A percentile compares a stretch with the other conserved stretches of the same genome.
Conservation (phyloP, 2,888 invertebrate genomes). For the Operophtera brumata region DNA sequence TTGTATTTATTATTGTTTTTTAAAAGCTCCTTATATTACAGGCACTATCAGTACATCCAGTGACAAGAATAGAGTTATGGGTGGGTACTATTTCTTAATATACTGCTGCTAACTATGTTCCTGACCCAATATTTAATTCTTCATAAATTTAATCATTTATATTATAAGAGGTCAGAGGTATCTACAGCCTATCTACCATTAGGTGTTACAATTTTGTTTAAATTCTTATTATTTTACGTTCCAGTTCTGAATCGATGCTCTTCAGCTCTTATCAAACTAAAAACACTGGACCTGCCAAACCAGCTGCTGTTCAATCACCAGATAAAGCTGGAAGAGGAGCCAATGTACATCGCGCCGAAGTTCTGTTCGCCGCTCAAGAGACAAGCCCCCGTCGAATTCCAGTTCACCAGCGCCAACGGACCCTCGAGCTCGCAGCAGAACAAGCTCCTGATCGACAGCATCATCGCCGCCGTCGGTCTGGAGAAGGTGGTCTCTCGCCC, state of each 20-base stretch:
- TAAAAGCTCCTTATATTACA: conserved; percentile 41
- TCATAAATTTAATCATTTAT: too few species aligned
- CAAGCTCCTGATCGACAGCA: conserved; percentile 65
- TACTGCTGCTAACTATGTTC: not conserved
- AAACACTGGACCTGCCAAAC: conserved; percentile 58
- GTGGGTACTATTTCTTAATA: conserved; percentile 50
- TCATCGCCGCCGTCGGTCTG: conserved; percentile 58
- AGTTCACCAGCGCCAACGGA: conserved; percentile 55
- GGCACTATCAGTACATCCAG: conserved; percentile 52
- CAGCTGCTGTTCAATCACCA: conserved; percentile 57
- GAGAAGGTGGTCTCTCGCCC: conserved; percentile 55
- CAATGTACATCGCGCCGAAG: conserved; percentile 52
- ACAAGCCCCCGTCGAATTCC: conserved; percentile 58
- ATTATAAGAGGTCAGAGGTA: too few species aligned
- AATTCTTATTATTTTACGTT: conserved; percentile 51
- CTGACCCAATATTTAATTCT: too few species aligned
- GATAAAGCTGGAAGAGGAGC: conserved; percentile 40
- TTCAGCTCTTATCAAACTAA: conserved; percentile 57
- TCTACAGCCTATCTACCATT: too few species aligned
- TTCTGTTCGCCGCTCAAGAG: conserved; percentile 72
- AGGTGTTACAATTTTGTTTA: conserved; percentile 19
- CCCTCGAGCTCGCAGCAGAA: conserved; percentile 53
- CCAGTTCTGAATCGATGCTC: conserved; percentile 71
- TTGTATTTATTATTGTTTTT: not conserved
- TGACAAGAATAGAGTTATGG: conserved; percentile 51